Base-by-base conservation (phyloP, 2,113 vertebrate genomes). In the Heliornis fulica region DNA sequence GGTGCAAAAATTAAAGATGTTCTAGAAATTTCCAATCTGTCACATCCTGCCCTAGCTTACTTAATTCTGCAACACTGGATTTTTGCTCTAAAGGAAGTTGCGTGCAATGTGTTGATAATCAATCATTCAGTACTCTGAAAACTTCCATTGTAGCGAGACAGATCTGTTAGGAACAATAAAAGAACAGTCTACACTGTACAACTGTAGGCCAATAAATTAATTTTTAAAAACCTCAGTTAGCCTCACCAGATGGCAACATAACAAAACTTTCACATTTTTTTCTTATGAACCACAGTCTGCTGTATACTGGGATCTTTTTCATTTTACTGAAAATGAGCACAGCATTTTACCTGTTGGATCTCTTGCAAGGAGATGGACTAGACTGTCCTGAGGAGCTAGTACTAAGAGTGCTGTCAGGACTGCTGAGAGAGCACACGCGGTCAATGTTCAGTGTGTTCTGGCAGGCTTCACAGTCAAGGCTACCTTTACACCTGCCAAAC, bases 391-490 rank as follows among this genome's bases (percentile, higher is more conserved):
- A 99, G 94, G 99, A 99, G 94, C 99, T 99, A 69, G 99, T 99
- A 92, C 99, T 99, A 90, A 99, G 97, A 3, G 99, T 99, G 94
- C 99, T 99, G 56, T 99, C 99, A 7, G 99, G 99, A 93, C 99
- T 99, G 95, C 99, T 99, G 72, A 99, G 97, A 25, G 99, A 99
- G 95, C 99, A 99, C 68, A 99, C 99, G 2, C 99, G 98, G 87
- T 99, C 99, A 60, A 99, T 99, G 94, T 98, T 99, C 97, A 99
- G 98, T 12, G 99, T 99, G 97, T 98, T 99, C 97, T 99, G 99
- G 97, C 99, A 99, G 14, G 99, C 99, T 97, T 99, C 99, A 86
- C 99, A 99, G 90, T 99, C 99, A 20, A 99, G 97, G 97, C 98
- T 99, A 22, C 99, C 99, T 94, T 99, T 99, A 95, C 99, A 99